These are phyloP conservation scores for Osmerus mordax DNA, from an alignment of 2,113 vertebrate genomes.

Conservation along the genomic window DNA sequence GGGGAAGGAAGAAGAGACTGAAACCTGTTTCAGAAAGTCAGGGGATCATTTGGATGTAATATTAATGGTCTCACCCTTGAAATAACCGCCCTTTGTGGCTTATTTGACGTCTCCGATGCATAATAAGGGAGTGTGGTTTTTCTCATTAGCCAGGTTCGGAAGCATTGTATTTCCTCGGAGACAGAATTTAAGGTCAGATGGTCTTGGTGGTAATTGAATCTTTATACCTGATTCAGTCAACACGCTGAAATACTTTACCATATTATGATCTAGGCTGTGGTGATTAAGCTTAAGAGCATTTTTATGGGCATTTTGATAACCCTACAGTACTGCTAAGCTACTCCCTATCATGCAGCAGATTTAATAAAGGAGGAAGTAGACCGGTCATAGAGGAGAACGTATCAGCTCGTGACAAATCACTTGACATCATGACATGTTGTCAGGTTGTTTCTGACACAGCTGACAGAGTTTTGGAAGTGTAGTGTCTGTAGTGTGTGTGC, in stretches of 20 bases:
- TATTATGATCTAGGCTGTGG: background rate
- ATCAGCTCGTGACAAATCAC: background rate
- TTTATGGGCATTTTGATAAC: background rate
- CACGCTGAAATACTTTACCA: background rate
- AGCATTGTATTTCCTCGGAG: slow-evolving; percentile 24
- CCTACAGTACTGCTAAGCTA: background rate
- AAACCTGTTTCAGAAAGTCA: background rate
- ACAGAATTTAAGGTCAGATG: slow-evolving; percentile 1
- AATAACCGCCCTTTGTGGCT: slow-evolving; percentile 21
- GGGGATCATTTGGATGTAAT: slow-evolving; percentile 11
- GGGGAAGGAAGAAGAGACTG: background rate
- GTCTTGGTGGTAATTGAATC: slow-evolving; percentile 40
- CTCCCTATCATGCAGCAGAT: background rate
- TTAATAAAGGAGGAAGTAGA: background rate
- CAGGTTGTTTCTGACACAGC: background rate
- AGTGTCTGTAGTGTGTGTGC: background rate
- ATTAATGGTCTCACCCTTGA: slow-evolving; percentile 22
- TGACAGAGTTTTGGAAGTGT: background rate
- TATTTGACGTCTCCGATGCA: background rate
- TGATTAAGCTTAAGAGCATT: background rate
- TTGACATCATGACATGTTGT: background rate
- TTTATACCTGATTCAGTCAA: slow-evolving; percentile 1
- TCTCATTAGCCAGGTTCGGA: slow-evolving; percentile 21
- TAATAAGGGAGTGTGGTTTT: slow-evolving; percentile 5
- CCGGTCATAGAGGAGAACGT: background rate